Evolutionary conservation across 1,140 invertebrate genomes (phyloP).

Genomic region (Brachystomella parvula): DNA sequence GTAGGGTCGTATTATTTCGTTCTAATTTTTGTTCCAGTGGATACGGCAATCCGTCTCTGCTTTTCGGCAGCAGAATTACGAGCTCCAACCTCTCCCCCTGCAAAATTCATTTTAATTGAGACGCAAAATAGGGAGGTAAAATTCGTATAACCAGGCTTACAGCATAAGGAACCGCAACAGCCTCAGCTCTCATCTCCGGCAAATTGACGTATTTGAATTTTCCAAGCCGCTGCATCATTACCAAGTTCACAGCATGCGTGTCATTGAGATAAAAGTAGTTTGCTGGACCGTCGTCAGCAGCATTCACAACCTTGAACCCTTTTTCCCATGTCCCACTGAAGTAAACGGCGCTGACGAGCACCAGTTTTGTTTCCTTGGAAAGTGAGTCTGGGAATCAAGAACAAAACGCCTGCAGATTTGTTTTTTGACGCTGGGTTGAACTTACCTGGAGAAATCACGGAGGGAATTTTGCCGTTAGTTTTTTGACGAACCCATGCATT

Average conservation of each 20-base stretch:
- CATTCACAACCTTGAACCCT: neutral
- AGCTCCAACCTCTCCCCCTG: neutral
- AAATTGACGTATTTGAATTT: neutral
- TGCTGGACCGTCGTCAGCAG: neutral
- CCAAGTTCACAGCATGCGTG: neutral
- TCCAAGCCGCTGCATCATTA: neutral
- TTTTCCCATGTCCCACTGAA: slow-evolving; percentile 2
- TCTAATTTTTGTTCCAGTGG: neutral
- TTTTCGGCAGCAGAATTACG: neutral
- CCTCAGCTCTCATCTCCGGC: slow-evolving; percentile 2
- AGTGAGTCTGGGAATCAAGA: neutral
- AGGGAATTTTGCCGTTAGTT: neutral
- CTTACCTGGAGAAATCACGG: neutral
- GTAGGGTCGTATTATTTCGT: neutral
- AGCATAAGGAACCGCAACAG: neutral
- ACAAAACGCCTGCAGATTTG: neutral
- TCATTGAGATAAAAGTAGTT: neutral
- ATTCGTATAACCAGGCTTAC: neutral
- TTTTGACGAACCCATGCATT: neutral
- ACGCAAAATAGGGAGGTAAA: neutral
- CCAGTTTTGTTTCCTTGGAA: neutral
- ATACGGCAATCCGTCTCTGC: neutral
- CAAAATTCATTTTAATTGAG: no score
- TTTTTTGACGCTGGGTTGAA: neutral
- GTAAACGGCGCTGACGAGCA: slow-evolving; percentile 4